Conservation (phyloP, 2,113 vertebrate genomes). For the Tetraodon nigroviridis region DNA sequence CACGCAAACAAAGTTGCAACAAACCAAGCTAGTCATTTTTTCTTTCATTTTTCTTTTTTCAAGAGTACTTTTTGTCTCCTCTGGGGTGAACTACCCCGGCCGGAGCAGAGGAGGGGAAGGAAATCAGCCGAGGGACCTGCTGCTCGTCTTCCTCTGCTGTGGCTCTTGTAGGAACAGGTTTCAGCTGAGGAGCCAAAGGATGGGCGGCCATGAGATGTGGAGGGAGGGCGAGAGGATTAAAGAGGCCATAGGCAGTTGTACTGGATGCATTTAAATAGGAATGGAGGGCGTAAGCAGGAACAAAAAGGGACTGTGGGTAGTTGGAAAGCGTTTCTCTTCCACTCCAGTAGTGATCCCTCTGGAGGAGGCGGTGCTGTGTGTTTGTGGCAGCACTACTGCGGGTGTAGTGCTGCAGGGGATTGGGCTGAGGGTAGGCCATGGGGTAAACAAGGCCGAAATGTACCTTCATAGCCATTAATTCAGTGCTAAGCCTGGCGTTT, state of each 20-base stretch:
- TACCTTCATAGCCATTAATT: constrained; percentile 79
- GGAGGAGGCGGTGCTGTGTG: constrained; percentile 27
- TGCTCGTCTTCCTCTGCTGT: constrained; percentile 72
- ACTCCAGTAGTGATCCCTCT: constrained; percentile 51
- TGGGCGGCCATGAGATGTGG: constrained; percentile 43
- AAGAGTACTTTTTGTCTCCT: constrained; percentile 21
- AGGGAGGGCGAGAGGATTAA: constrained; percentile 48
- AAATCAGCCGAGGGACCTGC: constrained; percentile 55
- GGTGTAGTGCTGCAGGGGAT: constrained; percentile 42
- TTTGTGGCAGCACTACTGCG: constrained; percentile 2
- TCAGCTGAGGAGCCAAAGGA: constrained; percentile 37
- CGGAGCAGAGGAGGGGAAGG: constrained; percentile 39
- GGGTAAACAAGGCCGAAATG: constrained; percentile 72
- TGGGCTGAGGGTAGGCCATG: constrained; percentile 34
- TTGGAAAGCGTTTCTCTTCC: constrained; percentile 19
- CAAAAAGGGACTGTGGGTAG: constrained; percentile 50
- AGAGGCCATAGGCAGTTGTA: constrained; percentile 36
- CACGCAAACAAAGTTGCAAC: too few relatives aligned
- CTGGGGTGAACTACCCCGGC: constrained; percentile 73
- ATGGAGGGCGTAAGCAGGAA: constrained; percentile 56
- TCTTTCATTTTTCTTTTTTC: not conserved
- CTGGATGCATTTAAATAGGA: constrained; percentile 55
- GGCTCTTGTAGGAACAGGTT: constrained; percentile 14
- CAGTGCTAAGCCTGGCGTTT: constrained; percentile 77
- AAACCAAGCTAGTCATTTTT: not conserved